Evolutionary conservation across 2,888 invertebrate species (phyloP), one percentile per base, ranked within the genome.

Genomic region (Anagyrus pseudococci): DNA sequence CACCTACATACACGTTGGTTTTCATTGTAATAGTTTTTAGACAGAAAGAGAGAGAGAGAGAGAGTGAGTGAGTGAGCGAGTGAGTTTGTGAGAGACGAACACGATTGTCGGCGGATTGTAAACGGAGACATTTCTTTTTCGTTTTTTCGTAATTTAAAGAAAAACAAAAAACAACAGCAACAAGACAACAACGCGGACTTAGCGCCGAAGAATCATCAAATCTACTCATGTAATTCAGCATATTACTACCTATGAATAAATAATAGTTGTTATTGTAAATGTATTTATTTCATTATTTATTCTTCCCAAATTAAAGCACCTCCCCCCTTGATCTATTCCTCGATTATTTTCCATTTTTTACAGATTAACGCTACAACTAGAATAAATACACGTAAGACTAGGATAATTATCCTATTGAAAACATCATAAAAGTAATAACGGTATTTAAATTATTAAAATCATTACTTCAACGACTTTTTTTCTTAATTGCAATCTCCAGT

Each of bases 241-340:
- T 79, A 80, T 80, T 80, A 80, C 77, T 80, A 80, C 77, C 75
- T 79, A 80, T 79, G 77, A 81, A 80, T 80, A 81, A 81, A 80
- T 80, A 80, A 79, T 81, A 80, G 79, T 80, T 81, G 80, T 80
- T 81, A 81, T 80, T 81, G 79, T 81, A 80, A 67, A 46, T 37
- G 59, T 54, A 61, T 19, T 13, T 50, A 50, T 15, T 2, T 7
- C 13, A 57, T 46, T 25, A n/a, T 44, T 26, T 17, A 0, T 37
- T 8, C 26, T 47, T 20, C 29, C 10, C 10, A 8, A 23, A 6
- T n/a, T n/a, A n/a, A n/a, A n/a, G n/a, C n/a, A 7, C 37, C 19
- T 37, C 40, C 49, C 19, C 13, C 37, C 1, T n/a, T 15, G 23
- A 41, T 15, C 33, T 37, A 2, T 37, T 37, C 15, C 33, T n/a